Base-by-base conservation (phyloP, 2,888 invertebrate genomes). In the Onthophagus sagittarius region DNA sequence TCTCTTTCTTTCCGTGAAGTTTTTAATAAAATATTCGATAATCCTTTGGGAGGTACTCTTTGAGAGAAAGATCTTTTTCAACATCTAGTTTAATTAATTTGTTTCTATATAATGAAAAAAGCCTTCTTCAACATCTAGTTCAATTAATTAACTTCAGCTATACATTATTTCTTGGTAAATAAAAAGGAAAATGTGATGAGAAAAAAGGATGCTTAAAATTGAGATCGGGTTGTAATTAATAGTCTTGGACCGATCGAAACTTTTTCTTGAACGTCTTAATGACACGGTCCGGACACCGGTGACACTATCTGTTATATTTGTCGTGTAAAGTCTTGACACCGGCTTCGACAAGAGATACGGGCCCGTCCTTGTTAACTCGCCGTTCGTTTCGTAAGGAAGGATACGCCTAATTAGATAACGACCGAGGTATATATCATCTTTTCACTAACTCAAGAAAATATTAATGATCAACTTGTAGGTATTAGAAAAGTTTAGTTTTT, bases 261-360 rank as follows among this genome's bases (percentile, higher is more conserved):
- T 67, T 13, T 67, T 23, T 53, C 7, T 11, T 11, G 39, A 53
- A 53, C 39, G 39, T 53, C 39, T 53, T 53, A 53, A 53, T 53
- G 39, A 53, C 39, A 53, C 39, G 39, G 39, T 53, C 39, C 9
- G 39, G 39, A 67, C 67, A 23, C 7, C 9, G 23, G 67, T 67
- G 75, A 75, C 73, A 69, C 33, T 75, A 75, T 75, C 75, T 75
- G 71, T 65, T 73, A 71, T 71, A 75, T 75, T 75, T 75, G 73
- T 71, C 75, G 71, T 75, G 75, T 75, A 72, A 71, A 75, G 69
- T 69, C 64, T 72, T 72, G 75, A 75, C 75, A 75, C 23, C 31
- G 67, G 32, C 71, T 15, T 73, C 72, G 75, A 75, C 75, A 75
- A 72, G 65, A 72, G 63, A 65, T 71, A 67, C 70, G 63, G 71